Evolutionary conservation across 2,113 vertebrate species (phyloP), one percentile per base, ranked within the genome.

Genomic region (Sebastes schlegelii): DNA sequence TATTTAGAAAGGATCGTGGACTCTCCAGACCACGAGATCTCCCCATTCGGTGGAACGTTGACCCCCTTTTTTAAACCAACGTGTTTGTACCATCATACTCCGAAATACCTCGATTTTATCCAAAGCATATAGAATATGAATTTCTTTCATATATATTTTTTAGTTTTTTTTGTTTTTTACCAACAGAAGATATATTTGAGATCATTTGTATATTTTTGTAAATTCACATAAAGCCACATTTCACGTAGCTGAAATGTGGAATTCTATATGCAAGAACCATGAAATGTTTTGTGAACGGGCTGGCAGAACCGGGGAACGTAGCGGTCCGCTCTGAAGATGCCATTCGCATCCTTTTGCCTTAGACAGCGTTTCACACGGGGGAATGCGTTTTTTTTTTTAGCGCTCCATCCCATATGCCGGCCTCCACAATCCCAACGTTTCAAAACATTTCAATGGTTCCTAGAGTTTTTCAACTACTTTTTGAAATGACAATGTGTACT

Each of bases 231-330:
- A 79, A 79, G 87, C 84, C 86, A 79, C 90, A 89, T 93, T 92
- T 93, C 84, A 52, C 4, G 0, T 79, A 26, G 6, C 0, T 77
- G 82, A 92, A 90, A 93, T 90, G 86, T 89, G 63, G 4, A 62
- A 79, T 93, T 92, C 84, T 93, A 90, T 91, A 93, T 92, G 91
- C 87, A 91, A 88, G 77, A 88, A 74, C 75, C 82, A 83, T 91
- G n/a, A 86, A 85, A 77, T 77, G 72, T 82, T 26, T 80, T 3
- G 87, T 83, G 62, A 85, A 61, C 23, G 52, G 2, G 69, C 5
- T 0, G 73, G 77, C 73, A 74, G 77, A 74, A 71, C 26, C 67
- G 72, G 77, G 77, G 57, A 26, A 48, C 21, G 80, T 74, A 71
- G 78, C 82, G 10, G 19, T 34, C 16, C 19, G 2, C 23, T 11